Base-by-base conservation (phyloP, 2,113 vertebrate genomes). In the Orthochromis indermauri region DNA sequence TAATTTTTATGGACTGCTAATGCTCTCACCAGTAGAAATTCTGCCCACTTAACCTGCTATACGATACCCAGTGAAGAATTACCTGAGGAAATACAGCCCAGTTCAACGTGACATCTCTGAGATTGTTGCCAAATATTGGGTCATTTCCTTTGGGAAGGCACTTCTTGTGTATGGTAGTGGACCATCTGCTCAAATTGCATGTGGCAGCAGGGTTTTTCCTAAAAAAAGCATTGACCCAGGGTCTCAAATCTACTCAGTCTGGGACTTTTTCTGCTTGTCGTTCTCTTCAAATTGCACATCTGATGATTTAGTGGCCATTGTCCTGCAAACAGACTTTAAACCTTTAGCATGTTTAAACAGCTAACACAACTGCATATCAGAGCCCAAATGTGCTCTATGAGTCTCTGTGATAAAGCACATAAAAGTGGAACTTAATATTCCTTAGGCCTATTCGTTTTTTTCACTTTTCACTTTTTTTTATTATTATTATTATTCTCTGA, bases 171-270 rank as follows among this genome's bases (percentile, higher is more conserved):
- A 83, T 84, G 57, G 42, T 59, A 42, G 76, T 53, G 82, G 33
- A 84, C 91, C 93, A 93, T 93, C 91, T 91, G 89, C 78, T 92
- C 86, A 76, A 82, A 88, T 26, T 88, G 76, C 78, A 35, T n/a
- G 80, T 90, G 91, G 84, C 88, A 89, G 78, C 73, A 78, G 84
- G 53, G 26, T 81, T 57, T 71, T 42, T 51, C 76, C 45, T 47
- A 82, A 83, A 37, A 33, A 86, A 13, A 81, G 63, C 78, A 59
- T 13, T 45, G 59, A 87, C 71, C 79, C 76, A 81, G 49, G 53
- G 87, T 85, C 88, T 63, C 24, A 35, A 26, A 89, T 73, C 45
- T 66, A 26, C 14, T 79, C 82, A 82, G 51, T 47, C 71, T 85
- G 49, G 16, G 73, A 85, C 84, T 63, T 71, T 49, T 61, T 53